Evolutionary conservation across 1,140 invertebrate genomes (phyloP), one percentile per base, ranked within the genome.

Genomic region (Micrasema minimum): DNA sequence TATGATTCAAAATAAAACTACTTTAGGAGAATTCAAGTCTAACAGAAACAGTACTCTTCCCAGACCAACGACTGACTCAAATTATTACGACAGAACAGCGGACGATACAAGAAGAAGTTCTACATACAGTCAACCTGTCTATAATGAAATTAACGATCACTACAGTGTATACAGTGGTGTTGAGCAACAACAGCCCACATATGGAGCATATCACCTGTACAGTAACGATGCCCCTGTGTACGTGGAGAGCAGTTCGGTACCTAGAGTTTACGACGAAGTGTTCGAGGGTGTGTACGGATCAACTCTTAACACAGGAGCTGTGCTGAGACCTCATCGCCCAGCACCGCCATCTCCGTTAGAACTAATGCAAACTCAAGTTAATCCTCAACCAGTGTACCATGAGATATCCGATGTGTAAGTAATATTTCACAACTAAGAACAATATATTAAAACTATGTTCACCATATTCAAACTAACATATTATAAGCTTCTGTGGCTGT

Each of bases 71-170:
- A 59, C 45, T 1, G 68, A 69, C 23, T 72, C 71, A 45, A n/a
- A n/a, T 4, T 67, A 72, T 50, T 72, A 66, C 41, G 70, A 72
- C 12, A 51, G 65, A 67, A 55, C 66, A 31, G 23, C 50, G 9
- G 65, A 66, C 7, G 67, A 35, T 46, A 23, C 41, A 0, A 69
- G 50, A 50, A 50, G 66, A 59, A 69, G 37, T 26, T 72, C 65
- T 12, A 65, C 59, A 72, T 35, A 35, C 74, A 46, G 26, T 6
- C 70, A 72, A 38, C 74, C 74, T 35, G 51, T 75, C 12, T 75
- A 75, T 38, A 75, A 75, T 64, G 74, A 75, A 48, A 70, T 75
- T 5, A 75, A 72, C 37, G 74, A 75, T 51, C 70, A 75, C 23
- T 72, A 72, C 45, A 67, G 59, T 45, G 57, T 68, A 64, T 69